A percentile compares a stretch with the other conserved stretches of the same genome.
These are phyloP conservation scores for Arnoldichthys spilopterus DNA, from an alignment of 2,797 vertebrate species.

Conservation along the genomic window DNA sequence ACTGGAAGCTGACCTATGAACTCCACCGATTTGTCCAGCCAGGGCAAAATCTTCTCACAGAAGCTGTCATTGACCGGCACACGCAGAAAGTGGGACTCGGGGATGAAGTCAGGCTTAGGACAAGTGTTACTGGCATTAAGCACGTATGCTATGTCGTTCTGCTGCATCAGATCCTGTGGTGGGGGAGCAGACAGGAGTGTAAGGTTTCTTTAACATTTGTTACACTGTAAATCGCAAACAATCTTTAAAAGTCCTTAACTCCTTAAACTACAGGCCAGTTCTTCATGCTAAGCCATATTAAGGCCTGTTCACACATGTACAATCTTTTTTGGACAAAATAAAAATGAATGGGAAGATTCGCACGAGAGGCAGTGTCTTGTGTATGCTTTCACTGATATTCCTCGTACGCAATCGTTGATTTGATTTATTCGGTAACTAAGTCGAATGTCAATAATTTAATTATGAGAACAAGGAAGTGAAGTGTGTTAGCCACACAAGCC, in stretches of 20 bases:
- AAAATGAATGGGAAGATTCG: too few relatives aligned
- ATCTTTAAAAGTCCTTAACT: neutral
- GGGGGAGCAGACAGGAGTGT: constrained; percentile 8
- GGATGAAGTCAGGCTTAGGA: constrained; percentile 95
- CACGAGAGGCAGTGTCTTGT: too few relatives aligned
- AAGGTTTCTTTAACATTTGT: neutral
- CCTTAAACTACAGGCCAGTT: neutral
- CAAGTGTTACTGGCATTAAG: constrained; percentile 95
- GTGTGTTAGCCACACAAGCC: neutral
- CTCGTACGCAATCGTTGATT: too few relatives aligned
- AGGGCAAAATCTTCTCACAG: constrained; percentile 96
- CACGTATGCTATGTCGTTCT: constrained; percentile 90
- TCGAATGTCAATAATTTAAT: neutral
- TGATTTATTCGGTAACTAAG: neutral
- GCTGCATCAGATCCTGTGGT: constrained; percentile 92
- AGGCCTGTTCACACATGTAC: too few relatives aligned
- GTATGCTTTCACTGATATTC: too few relatives aligned
- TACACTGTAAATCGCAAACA: neutral
- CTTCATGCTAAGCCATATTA: too few relatives aligned
- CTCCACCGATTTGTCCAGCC: constrained; percentile 94
- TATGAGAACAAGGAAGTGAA: neutral
- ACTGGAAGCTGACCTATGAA: constrained; percentile 87
- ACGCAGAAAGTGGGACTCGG: constrained; percentile 90
- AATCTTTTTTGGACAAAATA: too few relatives aligned
- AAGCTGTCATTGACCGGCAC: constrained; percentile 97